Evolutionary conservation across 2,113 vertebrate genomes (phyloP).

Genomic region (Caranx melampygus): DNA sequence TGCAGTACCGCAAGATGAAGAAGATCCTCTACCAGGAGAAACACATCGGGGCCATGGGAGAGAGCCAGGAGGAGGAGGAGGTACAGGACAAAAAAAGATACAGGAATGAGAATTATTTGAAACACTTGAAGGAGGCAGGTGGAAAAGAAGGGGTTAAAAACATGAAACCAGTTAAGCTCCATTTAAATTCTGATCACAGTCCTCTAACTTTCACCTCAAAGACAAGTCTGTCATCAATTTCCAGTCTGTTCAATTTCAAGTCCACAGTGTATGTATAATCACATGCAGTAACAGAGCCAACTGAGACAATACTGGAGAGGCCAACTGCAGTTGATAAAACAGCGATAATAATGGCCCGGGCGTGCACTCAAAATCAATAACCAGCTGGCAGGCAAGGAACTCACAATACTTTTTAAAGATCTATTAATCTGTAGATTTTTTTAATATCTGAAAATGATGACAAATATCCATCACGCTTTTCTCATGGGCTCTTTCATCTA

Average conservation of each 20-base stretch:
- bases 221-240: background rate
- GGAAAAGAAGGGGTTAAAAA: conserved; percentile 1
- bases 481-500: too few relatives aligned
- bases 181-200: conserved; percentile 12
- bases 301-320: background rate
- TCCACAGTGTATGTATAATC: background rate
- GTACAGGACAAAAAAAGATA: conserved; percentile 49
- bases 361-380: background rate
- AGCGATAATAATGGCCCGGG: background rate
- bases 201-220: conserved; percentile 4
- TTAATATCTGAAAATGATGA: too few relatives aligned
- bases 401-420: too few relatives aligned
- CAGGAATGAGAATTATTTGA: background rate
- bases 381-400: background rate
- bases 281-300: background rate
- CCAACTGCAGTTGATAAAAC: background rate
- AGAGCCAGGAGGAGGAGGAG: conserved; percentile 97
- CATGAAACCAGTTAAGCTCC: background rate
- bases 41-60: conserved; percentile 91
- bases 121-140: background rate
- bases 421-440: too few relatives aligned
- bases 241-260: background rate
- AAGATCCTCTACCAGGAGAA: conserved; percentile 99
- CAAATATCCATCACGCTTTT: too few relatives aligned
- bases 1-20: conserved; percentile 99